Conservation (phyloP, 2,888 invertebrate genomes). For the Erebia ligea region DNA sequence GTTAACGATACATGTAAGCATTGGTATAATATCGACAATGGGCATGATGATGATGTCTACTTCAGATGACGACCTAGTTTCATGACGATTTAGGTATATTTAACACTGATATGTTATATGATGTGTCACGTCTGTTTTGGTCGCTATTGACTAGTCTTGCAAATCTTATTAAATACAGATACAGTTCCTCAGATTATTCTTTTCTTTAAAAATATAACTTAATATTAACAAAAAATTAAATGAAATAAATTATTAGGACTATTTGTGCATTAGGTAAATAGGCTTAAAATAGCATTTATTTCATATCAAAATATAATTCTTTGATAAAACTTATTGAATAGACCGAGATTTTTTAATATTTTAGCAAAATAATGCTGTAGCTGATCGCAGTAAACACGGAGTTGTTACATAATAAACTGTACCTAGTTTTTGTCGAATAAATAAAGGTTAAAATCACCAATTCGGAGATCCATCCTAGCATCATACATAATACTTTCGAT, state of each 20-base stretch:
- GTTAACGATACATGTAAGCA: constrained; percentile 66
- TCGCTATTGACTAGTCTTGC: constrained; percentile 57
- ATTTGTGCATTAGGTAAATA: constrained; percentile 29
- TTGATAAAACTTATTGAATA: constrained; percentile 34
- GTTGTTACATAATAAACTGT: constrained; percentile 2
- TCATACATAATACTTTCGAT: constrained; percentile 24
- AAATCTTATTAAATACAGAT: constrained; percentile 52
- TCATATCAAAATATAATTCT: constrained; percentile 38
- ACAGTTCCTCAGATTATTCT: constrained; percentile 44
- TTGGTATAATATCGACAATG: constrained; percentile 47
- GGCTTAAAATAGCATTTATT: constrained; percentile 32
- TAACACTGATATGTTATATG: constrained; percentile 79
- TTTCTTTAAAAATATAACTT: constrained; percentile 34
- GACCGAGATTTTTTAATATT: constrained; percentile 31
- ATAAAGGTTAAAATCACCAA: constrained; percentile 18
- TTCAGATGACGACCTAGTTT: constrained; percentile 52
- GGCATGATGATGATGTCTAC: constrained; percentile 43
- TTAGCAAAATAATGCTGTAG: constrained; percentile 33
- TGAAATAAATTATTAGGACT: constrained; percentile 26
- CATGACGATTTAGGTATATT: constrained; percentile 56
- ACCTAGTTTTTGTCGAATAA: constrained; percentile 15
- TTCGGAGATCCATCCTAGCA: constrained; percentile 16
- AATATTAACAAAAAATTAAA: constrained; percentile 19
- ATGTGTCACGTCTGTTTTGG: constrained; percentile 78
- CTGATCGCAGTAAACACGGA: constrained; percentile 3